phyloP scores from a whole-genome alignment of 2,113 vertebrate species.

The Microcebus jonahi region DNA sequence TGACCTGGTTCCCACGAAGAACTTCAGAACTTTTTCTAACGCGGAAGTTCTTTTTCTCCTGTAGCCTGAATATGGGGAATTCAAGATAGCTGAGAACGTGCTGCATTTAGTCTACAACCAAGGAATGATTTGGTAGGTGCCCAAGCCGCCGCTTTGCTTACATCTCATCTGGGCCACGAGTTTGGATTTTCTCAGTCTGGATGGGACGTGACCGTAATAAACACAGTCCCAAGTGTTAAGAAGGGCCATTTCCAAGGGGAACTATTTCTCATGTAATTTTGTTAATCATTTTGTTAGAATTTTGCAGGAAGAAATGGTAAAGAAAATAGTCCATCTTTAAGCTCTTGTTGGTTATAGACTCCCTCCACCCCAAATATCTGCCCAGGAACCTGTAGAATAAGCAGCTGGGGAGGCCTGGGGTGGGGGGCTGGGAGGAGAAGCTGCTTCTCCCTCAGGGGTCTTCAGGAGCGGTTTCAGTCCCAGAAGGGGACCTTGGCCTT shows the following conservation, averaged over 20 bases:
- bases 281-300: background rate
- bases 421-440: background rate
- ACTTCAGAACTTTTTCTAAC: background rate
- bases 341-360: background rate
- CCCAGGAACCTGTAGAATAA: background rate
- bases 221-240: background rate
- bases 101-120: constrained; percentile 98
- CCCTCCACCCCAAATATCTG: too few species aligned
- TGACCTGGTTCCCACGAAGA: accelerated
- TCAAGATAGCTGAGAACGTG: constrained; percentile 99
- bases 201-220: accelerated
- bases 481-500: background rate
- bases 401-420: accelerated
- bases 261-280: background rate
- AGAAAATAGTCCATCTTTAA: background rate
- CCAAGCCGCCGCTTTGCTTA: background rate
- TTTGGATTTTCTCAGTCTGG: background rate
- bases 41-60: constrained; percentile 62
- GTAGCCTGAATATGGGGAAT: constrained; percentile 99
- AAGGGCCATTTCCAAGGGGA: background rate
- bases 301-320: background rate
- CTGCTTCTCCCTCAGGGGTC: background rate
- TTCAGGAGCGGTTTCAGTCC: background rate
- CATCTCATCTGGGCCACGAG: background rate
- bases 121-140: constrained; percentile 98